A percentile compares a stretch with the other conserved stretches of the same genome.
phyloP scores from a whole-genome alignment of 2,797 vertebrate genomes.

The Phrynocephalus guinanensis region DNA sequence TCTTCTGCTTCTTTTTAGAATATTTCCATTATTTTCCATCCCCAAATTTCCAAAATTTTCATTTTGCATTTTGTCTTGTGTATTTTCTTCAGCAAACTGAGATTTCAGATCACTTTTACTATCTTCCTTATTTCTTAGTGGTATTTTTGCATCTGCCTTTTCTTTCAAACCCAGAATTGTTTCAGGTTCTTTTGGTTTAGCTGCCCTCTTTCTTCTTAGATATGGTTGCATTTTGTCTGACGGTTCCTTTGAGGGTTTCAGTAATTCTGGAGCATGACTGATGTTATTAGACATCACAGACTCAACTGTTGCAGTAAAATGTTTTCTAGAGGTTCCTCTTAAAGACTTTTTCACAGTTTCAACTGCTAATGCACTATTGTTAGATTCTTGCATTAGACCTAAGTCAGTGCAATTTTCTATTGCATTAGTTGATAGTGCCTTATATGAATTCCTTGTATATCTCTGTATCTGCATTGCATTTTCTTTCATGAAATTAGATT shows the following conservation, averaged over 20 bases:
- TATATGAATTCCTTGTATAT: conserved; percentile 23
- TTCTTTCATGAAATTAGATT: conserved; percentile 6
- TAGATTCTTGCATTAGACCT: conserved; percentile 8
- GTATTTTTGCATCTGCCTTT: conserved; percentile 16
- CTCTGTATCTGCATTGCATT: not conserved
- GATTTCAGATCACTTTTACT: conserved; percentile 22
- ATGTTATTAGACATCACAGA: not conserved
- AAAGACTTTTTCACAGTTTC: conserved; percentile 29
- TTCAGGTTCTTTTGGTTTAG: conserved; percentile 35
- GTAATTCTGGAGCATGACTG: not conserved
- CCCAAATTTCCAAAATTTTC: not conserved
- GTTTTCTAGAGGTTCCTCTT: conserved; percentile 46
- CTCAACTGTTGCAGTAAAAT: not conserved
- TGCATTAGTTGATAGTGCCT: not conserved
- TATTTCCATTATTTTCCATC: not conserved
- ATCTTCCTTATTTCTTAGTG: conserved; percentile 39
- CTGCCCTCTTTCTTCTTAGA: not conserved
- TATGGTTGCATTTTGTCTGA: not conserved
- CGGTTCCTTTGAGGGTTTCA: conserved; percentile 21
- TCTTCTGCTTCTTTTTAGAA: not conserved
- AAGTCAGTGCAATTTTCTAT: not conserved
- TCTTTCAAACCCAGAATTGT: conserved; percentile 18
- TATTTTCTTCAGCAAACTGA: conserved; percentile 5
- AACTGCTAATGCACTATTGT: not conserved
- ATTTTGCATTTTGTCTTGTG: not conserved